Evolutionary conservation across 2,888 invertebrate species (phyloP).

Genomic region (Drosophila formosana): DNA sequence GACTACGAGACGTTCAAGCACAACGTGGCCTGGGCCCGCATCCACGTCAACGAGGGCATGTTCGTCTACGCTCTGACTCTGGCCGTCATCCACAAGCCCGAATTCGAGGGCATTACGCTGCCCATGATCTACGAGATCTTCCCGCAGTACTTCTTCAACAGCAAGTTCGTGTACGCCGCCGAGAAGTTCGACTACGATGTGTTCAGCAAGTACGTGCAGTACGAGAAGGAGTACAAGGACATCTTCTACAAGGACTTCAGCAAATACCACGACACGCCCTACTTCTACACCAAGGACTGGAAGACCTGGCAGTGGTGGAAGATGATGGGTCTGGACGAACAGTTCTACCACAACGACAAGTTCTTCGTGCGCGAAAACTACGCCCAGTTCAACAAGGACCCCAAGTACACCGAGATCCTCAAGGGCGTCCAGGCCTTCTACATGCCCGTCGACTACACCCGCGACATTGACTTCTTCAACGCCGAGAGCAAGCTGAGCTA

Average conservation of each 20-base stretch:
- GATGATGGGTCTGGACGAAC: conserved; percentile 78
- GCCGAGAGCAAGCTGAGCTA: conserved; percentile 88
- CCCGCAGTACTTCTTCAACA: conserved; percentile 91
- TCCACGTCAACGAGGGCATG: conserved; percentile 90
- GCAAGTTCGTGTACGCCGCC: conserved; percentile 89
- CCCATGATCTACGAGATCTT: conserved; percentile 92
- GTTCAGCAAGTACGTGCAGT: conserved; percentile 77
- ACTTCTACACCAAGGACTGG: conserved; percentile 79
- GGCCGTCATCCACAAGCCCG: conserved; percentile 89
- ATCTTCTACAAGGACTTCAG: conserved; percentile 82
- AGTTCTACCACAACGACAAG: conserved; percentile 73
- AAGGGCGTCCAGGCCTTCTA: conserved; percentile 70
- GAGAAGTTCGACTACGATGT: conserved; percentile 86
- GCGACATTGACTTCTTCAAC: conserved; percentile 86
- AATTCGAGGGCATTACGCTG: conserved; percentile 88
- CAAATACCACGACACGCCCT: conserved; percentile 57
- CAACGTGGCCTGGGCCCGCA: conserved; percentile 89
- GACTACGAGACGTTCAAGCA: conserved; percentile 90
- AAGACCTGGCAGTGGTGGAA: conserved; percentile 82
- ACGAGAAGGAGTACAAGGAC: conserved; percentile 84
- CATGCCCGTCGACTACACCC: conserved; percentile 88
- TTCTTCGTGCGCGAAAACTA: conserved; percentile 76
- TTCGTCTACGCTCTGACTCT: conserved; percentile 90
- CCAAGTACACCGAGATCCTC: conserved; percentile 65
- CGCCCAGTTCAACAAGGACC: conserved; percentile 63